Evolutionary conservation across 2,113 vertebrate species (phyloP), one percentile per base, ranked within the genome.

Genomic region (Fregata magnificens): DNA sequence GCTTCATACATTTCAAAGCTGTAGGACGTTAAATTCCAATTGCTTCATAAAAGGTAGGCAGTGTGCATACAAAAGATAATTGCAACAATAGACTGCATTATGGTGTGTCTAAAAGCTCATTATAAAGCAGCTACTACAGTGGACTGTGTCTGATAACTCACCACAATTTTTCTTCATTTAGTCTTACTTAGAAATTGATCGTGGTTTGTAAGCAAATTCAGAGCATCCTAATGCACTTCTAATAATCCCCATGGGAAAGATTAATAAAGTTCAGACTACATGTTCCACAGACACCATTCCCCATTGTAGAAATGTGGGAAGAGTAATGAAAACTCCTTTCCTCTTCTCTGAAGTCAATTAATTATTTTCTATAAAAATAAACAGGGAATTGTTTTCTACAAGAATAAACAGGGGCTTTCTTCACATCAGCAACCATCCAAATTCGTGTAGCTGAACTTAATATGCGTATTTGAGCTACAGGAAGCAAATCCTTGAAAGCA

Each of bases 21-120:
- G 76, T 71, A 76, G 62, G 81, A 91, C 0, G 11, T 69, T 95
- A 82, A 94, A 91, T 92, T 92, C 74, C 77, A 93, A 95, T 93
- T 97, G 81, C 28, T 84, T 95, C 62, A 91, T 69, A 87, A 92
- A 92, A 95, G 86, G 90, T 84, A 97, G 92, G 82, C 80, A 92
- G 83, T 21, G 36, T 82, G 78, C 5, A 0, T 49, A 89, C 36
- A 76, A 88, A 95, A 97, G 80, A 74, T 38, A 88, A 53, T 82
- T 79, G 52, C 40, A 94, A 95, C 80, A 96, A 95, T 84, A 92
- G 93, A 79, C 49, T 82, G 50, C 71, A 85, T 79, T 91, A 84
- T 36, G 26, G 52, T 59, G 31, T 42, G 44, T 79, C 94, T 95
- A 86, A 94, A 82, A 95, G 73, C 77, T 95, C 83, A 72, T 95